phyloP scores from a whole-genome alignment of 2,888 invertebrate species.

The Mimumesa dahlbomi region DNA sequence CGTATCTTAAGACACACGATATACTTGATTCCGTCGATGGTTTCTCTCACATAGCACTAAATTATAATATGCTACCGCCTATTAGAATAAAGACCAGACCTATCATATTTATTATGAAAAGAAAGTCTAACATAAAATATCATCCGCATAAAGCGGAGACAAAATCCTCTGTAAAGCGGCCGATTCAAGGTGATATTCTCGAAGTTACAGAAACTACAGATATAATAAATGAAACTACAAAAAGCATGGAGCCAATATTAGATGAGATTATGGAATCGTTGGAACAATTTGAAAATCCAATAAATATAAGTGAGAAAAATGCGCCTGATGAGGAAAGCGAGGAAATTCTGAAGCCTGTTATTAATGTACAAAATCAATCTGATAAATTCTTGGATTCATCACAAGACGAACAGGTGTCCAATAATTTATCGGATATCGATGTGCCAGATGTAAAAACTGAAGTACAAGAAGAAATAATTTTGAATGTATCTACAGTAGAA shows the following conservation, averaged over 20 bases:
- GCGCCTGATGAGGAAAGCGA: conserved; percentile 26
- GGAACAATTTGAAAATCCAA: conserved; percentile 62
- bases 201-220: conserved; percentile 4
- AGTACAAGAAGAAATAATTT: conserved; percentile 1
- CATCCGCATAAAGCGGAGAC: conserved; percentile 69
- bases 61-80: conserved; percentile 89
- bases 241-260: conserved; percentile 61
- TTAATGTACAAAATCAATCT: conserved; percentile 10
- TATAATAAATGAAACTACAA: conserved; percentile 43
- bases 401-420: background rate
- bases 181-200: background rate
- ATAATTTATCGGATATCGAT: conserved; percentile 12
- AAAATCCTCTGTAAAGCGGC: conserved; percentile 9
- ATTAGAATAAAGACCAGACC: conserved; percentile 91
- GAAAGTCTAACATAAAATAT: conserved; percentile 83
- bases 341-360: conserved; percentile 14
- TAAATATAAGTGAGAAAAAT: conserved; percentile 33
- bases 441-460: conserved; percentile 3
- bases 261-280: conserved; percentile 65
- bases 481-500: conserved; percentile 25
- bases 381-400: background rate
- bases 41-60: conserved; percentile 90
- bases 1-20: conserved; percentile 87
- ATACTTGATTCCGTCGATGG: conserved; percentile 90
- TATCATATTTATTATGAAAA: conserved; percentile 89